Conservation (phyloP, 2,888 invertebrate genomes). For the Petrolisthes cinctipes region DNA sequence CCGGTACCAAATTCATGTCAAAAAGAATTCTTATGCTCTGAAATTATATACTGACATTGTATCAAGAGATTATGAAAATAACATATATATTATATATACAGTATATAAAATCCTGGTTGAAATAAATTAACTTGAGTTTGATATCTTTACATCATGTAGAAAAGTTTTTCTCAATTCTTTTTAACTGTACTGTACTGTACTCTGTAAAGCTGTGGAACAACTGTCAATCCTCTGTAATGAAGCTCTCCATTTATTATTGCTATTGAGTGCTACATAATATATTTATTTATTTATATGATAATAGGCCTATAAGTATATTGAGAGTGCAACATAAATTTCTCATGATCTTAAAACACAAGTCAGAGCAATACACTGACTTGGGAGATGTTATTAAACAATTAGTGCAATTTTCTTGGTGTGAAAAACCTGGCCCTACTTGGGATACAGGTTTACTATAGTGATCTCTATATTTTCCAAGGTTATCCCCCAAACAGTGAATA, state of each 20-base stretch:
- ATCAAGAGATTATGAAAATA: no score
- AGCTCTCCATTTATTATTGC: constrained; percentile 57
- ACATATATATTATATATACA: not conserved
- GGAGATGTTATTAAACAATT: not conserved
- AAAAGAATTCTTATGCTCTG: no score
- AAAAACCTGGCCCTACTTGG: not conserved
- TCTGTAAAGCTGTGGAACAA: constrained; percentile 33
- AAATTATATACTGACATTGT: no score
- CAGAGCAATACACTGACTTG: constrained; percentile 31
- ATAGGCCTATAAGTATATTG: constrained; percentile 47
- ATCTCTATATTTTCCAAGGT: not conserved
- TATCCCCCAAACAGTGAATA: constrained; percentile 3
- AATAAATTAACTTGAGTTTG: no score
- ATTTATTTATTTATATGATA: constrained; percentile 42
- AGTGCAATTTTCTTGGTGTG: not conserved
- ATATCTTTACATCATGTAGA: no score
- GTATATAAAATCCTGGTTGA: constrained; percentile 2
- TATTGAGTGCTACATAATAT: constrained; percentile 58
- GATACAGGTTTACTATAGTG: not conserved
- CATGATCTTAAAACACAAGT: constrained; percentile 22
- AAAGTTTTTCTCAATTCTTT: no score
- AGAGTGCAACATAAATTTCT: constrained; percentile 52
- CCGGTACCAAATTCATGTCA: no score
- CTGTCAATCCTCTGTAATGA: constrained; percentile 34
- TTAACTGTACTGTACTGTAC: constrained; percentile 13